These are phyloP conservation scores for Drosophila mimetica DNA, from an alignment of 2,888 invertebrate genomes.

Conservation along the genomic window DNA sequence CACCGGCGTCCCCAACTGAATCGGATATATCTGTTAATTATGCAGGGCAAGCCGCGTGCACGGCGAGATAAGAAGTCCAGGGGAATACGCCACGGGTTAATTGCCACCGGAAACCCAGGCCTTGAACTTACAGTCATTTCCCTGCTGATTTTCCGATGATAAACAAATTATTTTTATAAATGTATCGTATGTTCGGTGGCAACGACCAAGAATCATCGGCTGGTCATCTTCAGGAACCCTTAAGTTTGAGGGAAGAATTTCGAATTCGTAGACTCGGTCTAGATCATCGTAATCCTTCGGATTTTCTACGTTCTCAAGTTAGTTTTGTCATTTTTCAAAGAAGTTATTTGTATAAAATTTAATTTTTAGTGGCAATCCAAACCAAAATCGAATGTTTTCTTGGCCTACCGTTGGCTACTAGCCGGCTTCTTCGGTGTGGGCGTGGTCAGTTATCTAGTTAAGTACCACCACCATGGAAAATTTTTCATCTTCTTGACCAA, in stretches of 20 bases:
- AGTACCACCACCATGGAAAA: constrained; percentile 10
- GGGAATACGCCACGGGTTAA: constrained; percentile 1
- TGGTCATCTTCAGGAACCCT: constrained; percentile 42
- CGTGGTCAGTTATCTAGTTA: not conserved
- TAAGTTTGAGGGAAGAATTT: constrained; percentile 37
- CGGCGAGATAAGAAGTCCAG: constrained; percentile 49
- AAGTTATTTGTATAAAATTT: too few species aligned
- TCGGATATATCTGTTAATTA: constrained; percentile 65
- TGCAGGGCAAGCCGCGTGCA: constrained; percentile 50
- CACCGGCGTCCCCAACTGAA: constrained; percentile 1
- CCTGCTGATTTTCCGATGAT: not conserved
- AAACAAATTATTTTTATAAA: constrained; percentile 8
- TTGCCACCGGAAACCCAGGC: constrained; percentile 3
- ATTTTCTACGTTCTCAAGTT: constrained; percentile 61
- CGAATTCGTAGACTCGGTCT: constrained; percentile 3
- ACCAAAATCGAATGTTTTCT: constrained; percentile 25
- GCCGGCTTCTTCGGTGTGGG: constrained; percentile 33
- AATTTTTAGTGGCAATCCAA: constrained; percentile 53
- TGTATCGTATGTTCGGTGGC: not conserved
- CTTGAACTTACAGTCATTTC: constrained; percentile 32
- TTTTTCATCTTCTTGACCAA: constrained; percentile 53
- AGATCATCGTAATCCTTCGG: constrained; percentile 24
- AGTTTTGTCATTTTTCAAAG: not conserved
- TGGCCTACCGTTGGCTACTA: constrained; percentile 55
- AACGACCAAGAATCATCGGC: not conserved